phyloP scores from a whole-genome alignment of 2,797 vertebrate genomes.

The Diceros bicornis region DNA sequence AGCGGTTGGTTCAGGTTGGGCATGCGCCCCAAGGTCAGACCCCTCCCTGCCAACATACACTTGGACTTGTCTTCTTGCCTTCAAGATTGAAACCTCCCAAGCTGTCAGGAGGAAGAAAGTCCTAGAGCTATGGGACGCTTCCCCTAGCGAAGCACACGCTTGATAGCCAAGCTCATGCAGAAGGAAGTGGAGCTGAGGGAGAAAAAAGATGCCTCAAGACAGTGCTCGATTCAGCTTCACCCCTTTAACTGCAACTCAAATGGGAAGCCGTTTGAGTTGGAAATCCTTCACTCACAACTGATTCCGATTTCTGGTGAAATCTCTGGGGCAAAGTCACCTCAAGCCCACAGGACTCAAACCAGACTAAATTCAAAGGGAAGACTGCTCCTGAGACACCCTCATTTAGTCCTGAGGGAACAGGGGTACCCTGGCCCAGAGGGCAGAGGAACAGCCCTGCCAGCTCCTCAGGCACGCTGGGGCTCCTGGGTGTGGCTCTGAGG shows the following conservation, averaged over 20 bases:
- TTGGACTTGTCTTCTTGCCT: not conserved
- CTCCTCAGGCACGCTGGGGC: not conserved
- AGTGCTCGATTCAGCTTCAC: not conserved
- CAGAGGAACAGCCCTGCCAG: not conserved
- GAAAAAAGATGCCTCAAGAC: not conserved
- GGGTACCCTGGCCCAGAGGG: not conserved
- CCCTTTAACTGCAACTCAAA: not conserved
- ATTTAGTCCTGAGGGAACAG: not conserved
- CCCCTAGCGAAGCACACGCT: not conserved
- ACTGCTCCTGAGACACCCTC: not conserved
- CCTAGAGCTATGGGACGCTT: not conserved
- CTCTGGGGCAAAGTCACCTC: not conserved
- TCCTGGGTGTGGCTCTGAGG: not conserved
- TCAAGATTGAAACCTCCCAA: not conserved
- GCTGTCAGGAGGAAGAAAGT: not conserved
- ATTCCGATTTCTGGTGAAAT: not conserved
- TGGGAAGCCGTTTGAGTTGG: not conserved
- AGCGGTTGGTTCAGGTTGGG: not conserved
- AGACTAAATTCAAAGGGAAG: not conserved
- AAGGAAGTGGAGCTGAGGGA: not conserved
- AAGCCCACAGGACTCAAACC: not conserved
- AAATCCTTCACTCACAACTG: not conserved
- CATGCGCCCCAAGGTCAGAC: not conserved
- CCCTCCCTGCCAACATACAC: not conserved
- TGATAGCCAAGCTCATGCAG: not conserved